Evolutionary conservation across 1,140 invertebrate species (phyloP).

Genomic region (Limonius californicus): DNA sequence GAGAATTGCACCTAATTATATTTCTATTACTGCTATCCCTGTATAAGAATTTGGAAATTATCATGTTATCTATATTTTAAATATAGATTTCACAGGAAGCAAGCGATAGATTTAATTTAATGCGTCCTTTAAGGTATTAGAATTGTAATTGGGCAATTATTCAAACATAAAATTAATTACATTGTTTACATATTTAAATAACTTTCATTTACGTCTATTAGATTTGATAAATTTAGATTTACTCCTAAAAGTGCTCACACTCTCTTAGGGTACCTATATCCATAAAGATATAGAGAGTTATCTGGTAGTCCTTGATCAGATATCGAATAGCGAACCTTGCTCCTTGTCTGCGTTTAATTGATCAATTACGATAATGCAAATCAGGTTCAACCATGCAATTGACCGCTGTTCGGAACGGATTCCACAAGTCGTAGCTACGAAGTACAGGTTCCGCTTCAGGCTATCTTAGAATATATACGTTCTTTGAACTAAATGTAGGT

Average conservation of each 20-base stretch:
- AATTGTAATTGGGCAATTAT: no score
- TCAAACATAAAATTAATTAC: no score
- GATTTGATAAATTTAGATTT: background rate
- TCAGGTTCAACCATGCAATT: constrained; percentile 2
- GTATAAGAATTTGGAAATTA: no score
- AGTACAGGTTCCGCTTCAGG: background rate
- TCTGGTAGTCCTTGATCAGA: constrained; percentile 2
- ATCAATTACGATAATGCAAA: constrained; percentile 15
- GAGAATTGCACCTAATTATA: no score
- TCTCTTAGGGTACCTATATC: no score
- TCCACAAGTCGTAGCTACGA: background rate
- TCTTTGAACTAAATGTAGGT: constrained; percentile 2
- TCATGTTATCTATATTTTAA: no score
- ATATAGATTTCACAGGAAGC: no score
- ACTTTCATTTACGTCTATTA: no score
- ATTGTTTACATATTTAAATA: no score
- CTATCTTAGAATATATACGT: constrained; percentile 3
- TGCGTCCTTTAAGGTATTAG: no score
- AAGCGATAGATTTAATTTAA: no score
- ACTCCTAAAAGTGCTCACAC: background rate
- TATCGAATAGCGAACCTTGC: background rate
- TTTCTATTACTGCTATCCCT: no score
- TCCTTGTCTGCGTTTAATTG: constrained; percentile 10
- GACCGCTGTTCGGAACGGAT: constrained; percentile 6
- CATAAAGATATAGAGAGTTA: background rate